Evolutionary conservation across 2,113 vertebrate species (phyloP).

Genomic region (Alexandromys fortis): DNA sequence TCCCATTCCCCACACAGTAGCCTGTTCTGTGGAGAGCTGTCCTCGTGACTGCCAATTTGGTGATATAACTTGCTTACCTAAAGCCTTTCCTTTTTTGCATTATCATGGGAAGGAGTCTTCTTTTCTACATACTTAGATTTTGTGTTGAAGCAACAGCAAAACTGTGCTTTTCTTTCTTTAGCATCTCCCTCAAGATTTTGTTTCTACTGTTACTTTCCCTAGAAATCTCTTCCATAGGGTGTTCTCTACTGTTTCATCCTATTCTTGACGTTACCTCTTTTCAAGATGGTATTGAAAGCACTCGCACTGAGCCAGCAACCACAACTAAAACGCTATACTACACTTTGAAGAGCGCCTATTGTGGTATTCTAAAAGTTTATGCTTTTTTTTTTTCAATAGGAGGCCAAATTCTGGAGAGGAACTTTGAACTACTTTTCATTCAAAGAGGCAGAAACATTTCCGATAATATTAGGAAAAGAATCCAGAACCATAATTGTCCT

Average conservation of each 20-base stretch:
- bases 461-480: not conserved
- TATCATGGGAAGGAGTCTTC: not conserved
- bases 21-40: not conserved
- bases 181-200: not conserved
- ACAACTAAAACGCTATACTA: not conserved
- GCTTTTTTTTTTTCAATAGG: not conserved
- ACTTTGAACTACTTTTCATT: not conserved
- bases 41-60: not conserved
- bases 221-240: not conserved
- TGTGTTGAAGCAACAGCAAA: not conserved
- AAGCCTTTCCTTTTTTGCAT: not conserved
- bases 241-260: not conserved
- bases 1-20: not conserved
- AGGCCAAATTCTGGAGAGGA: not conserved
- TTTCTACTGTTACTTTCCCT: not conserved
- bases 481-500: not conserved
- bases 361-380: not conserved
- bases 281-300: not conserved
- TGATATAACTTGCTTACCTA: not conserved
- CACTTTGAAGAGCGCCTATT: not conserved
- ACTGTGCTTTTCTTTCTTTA: not conserved
- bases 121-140: not conserved
- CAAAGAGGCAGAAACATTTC: not conserved
- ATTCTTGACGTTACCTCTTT: not conserved
- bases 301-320: not conserved